Percentiles rank a stretch among this genome's conserved stretches.
Evolutionary conservation across 2,113 vertebrate genomes (phyloP).

Genomic region (Corythaeola cristata): DNA sequence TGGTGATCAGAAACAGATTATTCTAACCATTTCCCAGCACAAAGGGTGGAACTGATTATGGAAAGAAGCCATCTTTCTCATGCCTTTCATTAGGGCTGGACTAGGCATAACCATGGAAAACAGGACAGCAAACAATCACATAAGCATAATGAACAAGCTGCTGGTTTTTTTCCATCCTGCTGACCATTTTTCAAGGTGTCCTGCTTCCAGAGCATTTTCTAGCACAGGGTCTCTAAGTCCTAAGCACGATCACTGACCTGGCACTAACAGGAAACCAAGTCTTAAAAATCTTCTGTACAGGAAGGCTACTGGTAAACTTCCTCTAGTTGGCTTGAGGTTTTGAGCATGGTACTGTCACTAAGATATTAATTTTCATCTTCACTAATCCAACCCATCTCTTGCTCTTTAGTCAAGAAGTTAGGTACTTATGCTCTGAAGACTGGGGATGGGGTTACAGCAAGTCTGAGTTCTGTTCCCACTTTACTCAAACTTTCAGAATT

Average conservation of each 20-base stretch:
- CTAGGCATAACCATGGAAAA: neutral
- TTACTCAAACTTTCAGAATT: neutral
- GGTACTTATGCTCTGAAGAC: neutral
- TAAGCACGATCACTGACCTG: neutral
- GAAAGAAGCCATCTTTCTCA: neutral
- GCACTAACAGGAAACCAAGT: fast-evolving
- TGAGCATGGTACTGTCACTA: neutral
- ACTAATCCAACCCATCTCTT: neutral
- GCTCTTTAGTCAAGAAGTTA: neutral
- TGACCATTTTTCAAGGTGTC: neutral
- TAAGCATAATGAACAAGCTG: neutral
- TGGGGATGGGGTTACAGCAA: neutral
- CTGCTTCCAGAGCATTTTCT: neutral
- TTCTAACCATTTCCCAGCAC: neutral
- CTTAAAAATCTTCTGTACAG: neutral
- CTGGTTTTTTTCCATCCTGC: neutral
- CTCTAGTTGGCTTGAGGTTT: neutral
- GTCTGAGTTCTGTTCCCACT: neutral
- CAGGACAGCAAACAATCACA: neutral
- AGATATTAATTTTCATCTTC: neutral
- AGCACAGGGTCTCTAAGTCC: neutral
- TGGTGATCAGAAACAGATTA: neutral
- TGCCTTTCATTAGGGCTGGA: neutral
- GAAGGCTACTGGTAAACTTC: neutral
- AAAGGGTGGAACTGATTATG: neutral